Evolutionary conservation across 2,797 vertebrate genomes (phyloP), one percentile per base, ranked within the genome.

Genomic region (Acrossocheilus fasciatus): DNA sequence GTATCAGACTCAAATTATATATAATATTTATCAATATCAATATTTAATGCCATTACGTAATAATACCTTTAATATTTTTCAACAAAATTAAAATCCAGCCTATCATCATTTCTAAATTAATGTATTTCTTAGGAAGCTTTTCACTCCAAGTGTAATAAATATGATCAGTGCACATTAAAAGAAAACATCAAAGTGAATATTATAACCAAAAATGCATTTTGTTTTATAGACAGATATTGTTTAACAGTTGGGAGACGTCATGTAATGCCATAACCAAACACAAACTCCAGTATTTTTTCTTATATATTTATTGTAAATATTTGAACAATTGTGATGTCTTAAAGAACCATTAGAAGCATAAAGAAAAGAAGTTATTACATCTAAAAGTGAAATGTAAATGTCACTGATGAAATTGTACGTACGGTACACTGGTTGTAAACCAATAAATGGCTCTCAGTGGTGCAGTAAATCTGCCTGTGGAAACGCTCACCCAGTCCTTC

Each of bases 231-330:
- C 54, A 23, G 20, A 43, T 43, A 72, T 72, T 72, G 23, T 72
- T 43, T 39, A 72, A 12, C 12, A n/a, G 20, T 12, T 1, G 0
- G 18, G 4, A 70, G 41, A 23, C 41, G 66, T 69, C 26, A 20
- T 41, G 20, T 39, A 70, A 70, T 23, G 23, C 34, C 18, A 36
- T 20, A 68, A 68, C 15, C 7, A 36, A 72, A 45, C 6, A 45
- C 70, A 73, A n/a, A 72, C 43, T 72, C 2, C 41, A n/a, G 20
- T 3, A n/a, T 43, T 43, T 45, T 3, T n/a, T 15, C 6, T 45
- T 72, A 26, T 72, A n/a, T 43, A n/a, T 59, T n/a, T n/a, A 59
- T 59, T 59, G 9, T n/a, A 45, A 72, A 72, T 14, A 72, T 72
- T 43, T 72, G 23, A 14, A 45, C 70, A 45, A 5, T 41, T 70